A percentile compares a stretch with the other conserved stretches of the same genome.
phyloP scores from a whole-genome alignment of 1,140 invertebrate species.

The Diorhabda elongata region DNA sequence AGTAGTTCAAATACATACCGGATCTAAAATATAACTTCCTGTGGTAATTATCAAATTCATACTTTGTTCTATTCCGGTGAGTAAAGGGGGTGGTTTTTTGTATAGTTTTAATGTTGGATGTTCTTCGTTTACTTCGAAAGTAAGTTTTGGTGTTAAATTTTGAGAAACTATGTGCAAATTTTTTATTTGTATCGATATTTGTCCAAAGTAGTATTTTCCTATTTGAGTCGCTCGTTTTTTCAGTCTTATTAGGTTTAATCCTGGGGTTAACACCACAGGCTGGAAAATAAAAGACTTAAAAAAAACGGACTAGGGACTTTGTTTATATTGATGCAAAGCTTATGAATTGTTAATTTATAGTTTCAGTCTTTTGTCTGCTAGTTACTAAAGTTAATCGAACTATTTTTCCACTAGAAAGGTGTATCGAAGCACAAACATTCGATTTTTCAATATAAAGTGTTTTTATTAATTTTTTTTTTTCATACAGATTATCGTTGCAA shows the following conservation, averaged over 20 bases:
- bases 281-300: constrained; percentile 21
- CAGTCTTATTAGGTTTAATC: constrained; percentile 66
- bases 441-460: too few species aligned
- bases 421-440: too few species aligned
- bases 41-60: constrained; percentile 64
- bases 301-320: background rate
- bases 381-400: too few species aligned
- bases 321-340: too few species aligned
- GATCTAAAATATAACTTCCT: constrained; percentile 54
- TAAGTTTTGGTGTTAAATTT: constrained; percentile 48
- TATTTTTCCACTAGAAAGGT: too few species aligned
- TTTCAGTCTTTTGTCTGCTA: too few species aligned
- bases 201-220: constrained; percentile 58
- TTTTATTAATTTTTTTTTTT: too few species aligned
- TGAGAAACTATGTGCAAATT: constrained; percentile 52
- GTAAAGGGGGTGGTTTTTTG: constrained; percentile 51
- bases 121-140: constrained; percentile 56
- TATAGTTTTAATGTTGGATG: constrained; percentile 53
- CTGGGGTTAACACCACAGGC: constrained; percentile 59
- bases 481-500: too few species aligned
- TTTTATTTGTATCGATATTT: constrained; percentile 58
- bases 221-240: constrained; percentile 57
- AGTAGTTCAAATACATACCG: constrained; percentile 31
- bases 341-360: too few species aligned
- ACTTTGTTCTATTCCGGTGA: constrained; percentile 66